Percentiles rank a stretch among this genome's conserved stretches.
Evolutionary conservation across 2,888 invertebrate species (phyloP).

Genomic region (Tanaodytes sp.): DNA sequence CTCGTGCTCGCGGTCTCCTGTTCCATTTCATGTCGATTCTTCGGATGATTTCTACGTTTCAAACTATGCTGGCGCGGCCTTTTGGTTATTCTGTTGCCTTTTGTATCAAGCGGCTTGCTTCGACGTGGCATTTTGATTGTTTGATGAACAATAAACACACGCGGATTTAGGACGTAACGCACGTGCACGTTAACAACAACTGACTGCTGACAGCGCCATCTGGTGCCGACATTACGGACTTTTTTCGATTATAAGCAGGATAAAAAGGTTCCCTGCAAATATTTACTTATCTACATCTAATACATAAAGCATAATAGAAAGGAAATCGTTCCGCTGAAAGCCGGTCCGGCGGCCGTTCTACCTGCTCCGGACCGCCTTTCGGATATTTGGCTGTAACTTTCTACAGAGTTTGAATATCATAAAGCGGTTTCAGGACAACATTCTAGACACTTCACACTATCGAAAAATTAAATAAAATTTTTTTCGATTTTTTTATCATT

Average conservation of each 20-base stretch:
- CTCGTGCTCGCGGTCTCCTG: slow-evolving; percentile 1
- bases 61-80: slow-evolving; percentile 8
- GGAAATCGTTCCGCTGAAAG: slow-evolving; percentile 9
- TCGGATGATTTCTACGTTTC: slow-evolving; percentile 4
- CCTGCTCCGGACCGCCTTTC: neutral
- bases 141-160: neutral
- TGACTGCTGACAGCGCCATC: slow-evolving; percentile 9
- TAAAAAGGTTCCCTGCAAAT: slow-evolving; percentile 7
- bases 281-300: slow-evolving; percentile 14
- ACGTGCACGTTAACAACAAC: neutral
- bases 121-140: slow-evolving; percentile 1
- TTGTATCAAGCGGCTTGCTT: slow-evolving; percentile 1
- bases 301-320: slow-evolving; percentile 14
- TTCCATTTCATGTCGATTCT: slow-evolving; percentile 13
- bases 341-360: slow-evolving; percentile 3
- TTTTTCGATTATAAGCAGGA: slow-evolving; percentile 3
- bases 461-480: slow-evolving; percentile 7
- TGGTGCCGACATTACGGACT: slow-evolving; percentile 4
- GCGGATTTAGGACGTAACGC: slow-evolving; percentile 9
- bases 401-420: slow-evolving; percentile 11
- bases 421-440: slow-evolving; percentile 16
- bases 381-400: slow-evolving; percentile 1
- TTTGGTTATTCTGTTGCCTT: slow-evolving; percentile 8
- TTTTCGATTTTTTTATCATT: slow-evolving; percentile 12
- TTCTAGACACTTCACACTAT: slow-evolving; percentile 4